phyloP scores from a whole-genome alignment of 1,140 invertebrate genomes.

The Monomorium pharaonis region DNA sequence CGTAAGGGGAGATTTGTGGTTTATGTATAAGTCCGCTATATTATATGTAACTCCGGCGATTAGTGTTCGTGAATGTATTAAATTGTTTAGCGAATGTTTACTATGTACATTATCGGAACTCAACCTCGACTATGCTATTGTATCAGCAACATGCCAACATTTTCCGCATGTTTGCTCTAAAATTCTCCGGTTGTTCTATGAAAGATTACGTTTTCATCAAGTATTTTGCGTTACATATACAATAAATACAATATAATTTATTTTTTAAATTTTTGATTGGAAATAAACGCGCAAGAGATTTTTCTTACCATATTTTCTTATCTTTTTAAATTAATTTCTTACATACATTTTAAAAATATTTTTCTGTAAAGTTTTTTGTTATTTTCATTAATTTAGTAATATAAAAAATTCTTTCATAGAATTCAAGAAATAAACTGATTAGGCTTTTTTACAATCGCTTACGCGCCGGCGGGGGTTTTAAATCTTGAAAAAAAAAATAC shows the following conservation, averaged over 20 bases:
- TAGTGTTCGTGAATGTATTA: constrained; percentile 48
- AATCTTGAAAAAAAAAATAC: background rate
- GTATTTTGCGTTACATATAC: background rate
- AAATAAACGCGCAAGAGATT: background rate
- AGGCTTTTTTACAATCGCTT: background rate
- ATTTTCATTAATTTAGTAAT: background rate
- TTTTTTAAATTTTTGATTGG: background rate
- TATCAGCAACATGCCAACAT: background rate
- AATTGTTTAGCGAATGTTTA: constrained; percentile 36
- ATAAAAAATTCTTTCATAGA: background rate
- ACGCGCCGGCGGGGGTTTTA: background rate
- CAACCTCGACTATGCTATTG: background rate
- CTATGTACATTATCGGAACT: constrained; percentile 8
- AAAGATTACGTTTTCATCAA: background rate
- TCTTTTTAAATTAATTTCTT: background rate
- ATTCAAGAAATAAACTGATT: background rate
- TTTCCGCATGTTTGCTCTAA: background rate
- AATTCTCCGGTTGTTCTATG: background rate
- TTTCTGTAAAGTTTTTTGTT: background rate
- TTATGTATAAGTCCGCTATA: constrained; percentile 45
- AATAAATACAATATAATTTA: background rate
- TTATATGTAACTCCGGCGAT: constrained; percentile 42
- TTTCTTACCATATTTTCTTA: background rate
- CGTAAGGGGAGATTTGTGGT: constrained; percentile 51
- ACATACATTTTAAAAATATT: background rate